phyloP scores from a whole-genome alignment of 2,113 vertebrate genomes.

The Gnathochromis pfefferi region DNA sequence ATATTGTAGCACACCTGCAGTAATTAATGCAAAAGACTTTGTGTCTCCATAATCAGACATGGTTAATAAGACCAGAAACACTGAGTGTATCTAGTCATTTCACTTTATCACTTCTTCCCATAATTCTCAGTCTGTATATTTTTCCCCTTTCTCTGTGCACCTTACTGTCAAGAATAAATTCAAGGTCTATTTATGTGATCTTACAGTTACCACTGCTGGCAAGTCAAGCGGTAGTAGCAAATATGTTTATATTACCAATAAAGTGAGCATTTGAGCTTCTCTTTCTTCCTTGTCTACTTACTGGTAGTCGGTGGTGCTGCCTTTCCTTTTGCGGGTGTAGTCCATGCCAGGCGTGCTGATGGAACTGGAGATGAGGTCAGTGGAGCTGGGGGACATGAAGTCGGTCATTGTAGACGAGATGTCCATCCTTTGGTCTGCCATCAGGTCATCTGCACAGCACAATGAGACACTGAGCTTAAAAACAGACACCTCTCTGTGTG shows the following conservation, averaged over 20 bases:
- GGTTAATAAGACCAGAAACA: neutral
- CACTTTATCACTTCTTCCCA: neutral
- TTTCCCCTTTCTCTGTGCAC: neutral
- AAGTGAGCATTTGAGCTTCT: neutral
- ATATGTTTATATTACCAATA: neutral
- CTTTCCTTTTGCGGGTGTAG: slow-evolving; percentile 94
- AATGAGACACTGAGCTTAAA: neutral
- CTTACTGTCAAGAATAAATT: neutral
- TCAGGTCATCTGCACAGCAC: slow-evolving; percentile 79
- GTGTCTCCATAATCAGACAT: neutral
- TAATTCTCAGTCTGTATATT: neutral
- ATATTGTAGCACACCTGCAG: neutral
- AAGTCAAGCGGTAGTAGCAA: neutral
- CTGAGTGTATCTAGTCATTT: too few species aligned
- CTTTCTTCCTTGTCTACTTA: slow-evolving; percentile 57
- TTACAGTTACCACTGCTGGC: neutral
- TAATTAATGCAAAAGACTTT: neutral
- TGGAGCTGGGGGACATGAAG: slow-evolving; percentile 92
- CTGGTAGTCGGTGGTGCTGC: slow-evolving; percentile 96
- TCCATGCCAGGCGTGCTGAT: slow-evolving; percentile 86
- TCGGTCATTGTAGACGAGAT: slow-evolving; percentile 98
- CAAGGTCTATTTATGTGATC: neutral
- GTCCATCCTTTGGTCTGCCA: slow-evolving; percentile 99
- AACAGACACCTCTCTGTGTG: neutral
- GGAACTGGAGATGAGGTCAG: slow-evolving; percentile 92